A percentile compares a stretch with the other conserved stretches of the same genome.
phyloP scores from a whole-genome alignment of 2,797 vertebrate genomes.

The Hydrolagus colliei region DNA sequence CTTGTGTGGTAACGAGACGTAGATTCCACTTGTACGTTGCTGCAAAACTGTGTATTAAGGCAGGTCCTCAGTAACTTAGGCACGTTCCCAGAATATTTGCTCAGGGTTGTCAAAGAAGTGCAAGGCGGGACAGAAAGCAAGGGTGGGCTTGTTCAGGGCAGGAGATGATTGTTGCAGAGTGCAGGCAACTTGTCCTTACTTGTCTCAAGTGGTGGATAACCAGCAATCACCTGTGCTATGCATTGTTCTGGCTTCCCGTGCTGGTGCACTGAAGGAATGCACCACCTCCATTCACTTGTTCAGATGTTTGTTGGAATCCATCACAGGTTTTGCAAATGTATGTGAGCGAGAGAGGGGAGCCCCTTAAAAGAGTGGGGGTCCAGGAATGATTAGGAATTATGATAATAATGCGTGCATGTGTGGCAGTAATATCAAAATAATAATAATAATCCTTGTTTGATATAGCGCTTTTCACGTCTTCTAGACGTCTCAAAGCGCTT shows the following conservation, averaged over 20 bases:
- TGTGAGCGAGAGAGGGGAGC: background rate
- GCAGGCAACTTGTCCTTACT: slow-evolving; percentile 15
- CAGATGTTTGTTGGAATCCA: background rate
- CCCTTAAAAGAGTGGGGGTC: background rate
- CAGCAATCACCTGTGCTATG: slow-evolving; percentile 30
- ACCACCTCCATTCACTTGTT: slow-evolving; percentile 26
- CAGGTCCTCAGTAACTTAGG: background rate
- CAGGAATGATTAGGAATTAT: too few species aligned
- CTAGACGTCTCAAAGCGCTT: too few species aligned
- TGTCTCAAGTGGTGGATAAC: slow-evolving; percentile 28
- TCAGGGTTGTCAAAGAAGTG: background rate
- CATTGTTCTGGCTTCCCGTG: slow-evolving; percentile 27
- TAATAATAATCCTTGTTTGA: too few species aligned
- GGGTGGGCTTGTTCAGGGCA: background rate
- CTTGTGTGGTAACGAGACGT: background rate
- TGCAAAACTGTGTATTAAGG: background rate
- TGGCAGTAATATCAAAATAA: too few species aligned
- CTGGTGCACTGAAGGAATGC: slow-evolving; percentile 30
- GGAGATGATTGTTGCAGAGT: slow-evolving; percentile 15
- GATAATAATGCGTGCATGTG: too few species aligned
- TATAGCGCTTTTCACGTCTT: too few species aligned
- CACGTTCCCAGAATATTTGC: background rate
- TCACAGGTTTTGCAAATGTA: background rate
- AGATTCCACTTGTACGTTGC: background rate
- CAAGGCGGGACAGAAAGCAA: background rate